phyloP scores from a whole-genome alignment of 2,797 vertebrate species.

The Liparis tanakae region DNA sequence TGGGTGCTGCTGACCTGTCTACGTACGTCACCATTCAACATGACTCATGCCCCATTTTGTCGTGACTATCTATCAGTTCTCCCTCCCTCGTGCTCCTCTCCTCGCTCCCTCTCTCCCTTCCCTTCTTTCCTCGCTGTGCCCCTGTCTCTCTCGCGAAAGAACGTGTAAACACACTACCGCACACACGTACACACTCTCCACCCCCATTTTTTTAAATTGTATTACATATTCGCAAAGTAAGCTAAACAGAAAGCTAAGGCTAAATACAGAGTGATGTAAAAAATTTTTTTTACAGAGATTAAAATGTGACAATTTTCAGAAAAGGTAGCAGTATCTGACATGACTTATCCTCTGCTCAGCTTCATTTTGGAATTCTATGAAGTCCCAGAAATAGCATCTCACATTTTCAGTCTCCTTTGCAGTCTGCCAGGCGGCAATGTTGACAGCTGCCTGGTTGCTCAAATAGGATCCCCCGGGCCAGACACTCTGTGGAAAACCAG shows the following conservation, averaged over 20 bases:
- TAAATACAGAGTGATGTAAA: not conserved
- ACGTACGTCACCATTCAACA: conserved; percentile 58
- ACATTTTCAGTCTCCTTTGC: conserved; percentile 49
- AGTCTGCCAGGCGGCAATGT: conserved; percentile 46
- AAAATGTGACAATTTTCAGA: conserved; percentile 5
- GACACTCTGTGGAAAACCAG: conserved; percentile 27
- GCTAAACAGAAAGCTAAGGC: not conserved
- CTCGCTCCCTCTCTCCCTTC: conserved; percentile 22
- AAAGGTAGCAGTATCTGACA: conserved; percentile 15
- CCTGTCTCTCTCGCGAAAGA: conserved; percentile 25
- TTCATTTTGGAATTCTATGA: conserved; percentile 56
- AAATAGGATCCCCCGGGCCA: conserved; percentile 51
- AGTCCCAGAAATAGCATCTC: conserved; percentile 65
- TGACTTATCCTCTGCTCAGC: conserved; percentile 45
- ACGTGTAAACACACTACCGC: conserved; percentile 26
- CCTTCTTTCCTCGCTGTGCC: not conserved
- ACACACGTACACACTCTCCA: not conserved
- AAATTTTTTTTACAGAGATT: conserved; percentile 8
- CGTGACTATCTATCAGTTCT: conserved; percentile 46
- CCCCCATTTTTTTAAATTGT: conserved; percentile 6
- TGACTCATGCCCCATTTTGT: conserved; percentile 68
- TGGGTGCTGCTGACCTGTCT: conserved; percentile 39
- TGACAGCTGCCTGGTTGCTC: conserved; percentile 64
- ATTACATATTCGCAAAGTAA: conserved; percentile 12
- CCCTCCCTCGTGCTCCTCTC: conserved; percentile 31